phyloP scores from a whole-genome alignment of 2,113 vertebrate genomes.

The Pavo muticus region DNA sequence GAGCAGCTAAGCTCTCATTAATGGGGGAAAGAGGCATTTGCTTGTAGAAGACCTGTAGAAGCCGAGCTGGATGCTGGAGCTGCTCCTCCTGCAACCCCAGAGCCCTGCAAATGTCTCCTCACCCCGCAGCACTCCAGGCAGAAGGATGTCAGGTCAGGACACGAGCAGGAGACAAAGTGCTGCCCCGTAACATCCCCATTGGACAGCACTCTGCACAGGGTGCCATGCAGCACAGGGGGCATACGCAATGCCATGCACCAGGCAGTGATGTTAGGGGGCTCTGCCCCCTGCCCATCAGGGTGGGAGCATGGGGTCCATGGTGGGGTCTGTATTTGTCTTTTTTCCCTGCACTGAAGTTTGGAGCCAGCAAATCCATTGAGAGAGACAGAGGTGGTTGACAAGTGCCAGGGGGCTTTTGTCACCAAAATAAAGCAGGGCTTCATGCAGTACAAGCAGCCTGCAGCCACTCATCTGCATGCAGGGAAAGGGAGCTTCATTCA shows the following conservation, averaged over 20 bases:
- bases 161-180: not conserved
- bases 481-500: not conserved
- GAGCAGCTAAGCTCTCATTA: not conserved
- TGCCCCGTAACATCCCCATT: not conserved
- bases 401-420: slow-evolving; percentile 14
- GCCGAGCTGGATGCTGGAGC: not conserved
- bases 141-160: not conserved
- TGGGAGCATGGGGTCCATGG: rapidly evolving
- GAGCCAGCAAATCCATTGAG: not conserved
- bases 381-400: slow-evolving; percentile 50
- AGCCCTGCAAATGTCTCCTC: not conserved
- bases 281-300: not conserved
- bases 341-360: not conserved
- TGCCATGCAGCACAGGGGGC: no score
- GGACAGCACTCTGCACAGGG: not conserved
- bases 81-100: not conserved
- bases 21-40: not conserved
- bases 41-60: not conserved
- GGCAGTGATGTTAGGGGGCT: not conserved
- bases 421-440: slow-evolving; percentile 63
- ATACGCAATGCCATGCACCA: rapidly evolving
- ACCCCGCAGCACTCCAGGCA: rapidly evolving
- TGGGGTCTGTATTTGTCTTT: not conserved
- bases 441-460: slow-evolving; percentile 56
- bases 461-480: slow-evolving; percentile 12